Evolutionary conservation across 2,888 invertebrate species (phyloP), one percentile per base, ranked within the genome.

Genomic region (Apotomis capreana): DNA sequence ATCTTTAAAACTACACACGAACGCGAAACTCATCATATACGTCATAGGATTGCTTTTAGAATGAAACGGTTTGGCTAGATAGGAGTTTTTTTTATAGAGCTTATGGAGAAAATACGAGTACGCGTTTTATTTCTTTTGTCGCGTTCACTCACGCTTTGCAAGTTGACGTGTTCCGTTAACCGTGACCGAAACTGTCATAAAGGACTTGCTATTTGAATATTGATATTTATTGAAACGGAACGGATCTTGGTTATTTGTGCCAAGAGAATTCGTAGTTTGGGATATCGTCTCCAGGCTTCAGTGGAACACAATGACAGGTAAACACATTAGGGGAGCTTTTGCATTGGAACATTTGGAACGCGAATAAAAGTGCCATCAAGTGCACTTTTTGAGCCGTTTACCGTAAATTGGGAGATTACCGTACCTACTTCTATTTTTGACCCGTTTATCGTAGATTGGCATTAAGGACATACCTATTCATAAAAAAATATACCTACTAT

Each of bases 111-210:
- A 37, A 37, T 58, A 6, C 12, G 51, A 37, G n/a, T 58, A 6
- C 12, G 51, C 36, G 51, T 51, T 62, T 62, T 51, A 62, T 62
- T 51, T 62, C 54, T 62, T 69, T 57, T 60, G 69, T 57, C 57
- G 37, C 13, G 49, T 61, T 54, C 49, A 40, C 44, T 36, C 26
- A 40, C 44, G 44, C 57, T 59, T 68, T 68, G 52, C 44, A 12
- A 60, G 52, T 44, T 9, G 61, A 46, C 51, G 65, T 44, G 55
- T 57, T 58, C 13, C 40, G 57, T 62, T 55, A 12, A 44, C 59
- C 52, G 59, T 36, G 54, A 40, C 9, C 5, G 37, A 67, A 44
- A 61, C 26, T 46, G 15, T 37, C 37, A 44, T 40, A 59, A n/a
- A 40, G 36, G 13, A 37, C 6, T 9, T 52, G 5, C n/a, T 51